phyloP scores from a whole-genome alignment of 1,140 invertebrate species.

The Pomacea maculata region DNA sequence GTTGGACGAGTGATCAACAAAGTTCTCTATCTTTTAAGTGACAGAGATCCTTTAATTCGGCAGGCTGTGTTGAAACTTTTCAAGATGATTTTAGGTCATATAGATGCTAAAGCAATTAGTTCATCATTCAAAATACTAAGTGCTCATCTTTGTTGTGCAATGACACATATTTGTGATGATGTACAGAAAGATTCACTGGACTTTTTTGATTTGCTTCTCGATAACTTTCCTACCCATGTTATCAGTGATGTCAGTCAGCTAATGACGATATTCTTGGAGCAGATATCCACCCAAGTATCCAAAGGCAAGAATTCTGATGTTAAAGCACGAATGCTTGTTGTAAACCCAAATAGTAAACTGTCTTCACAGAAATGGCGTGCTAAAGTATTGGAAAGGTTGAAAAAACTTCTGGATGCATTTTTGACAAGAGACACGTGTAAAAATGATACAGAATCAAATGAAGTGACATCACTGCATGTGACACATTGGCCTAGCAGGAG shows the following conservation, averaged over 20 bases:
- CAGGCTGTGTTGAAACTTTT: slow-evolving; percentile 5
- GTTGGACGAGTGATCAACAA: background rate
- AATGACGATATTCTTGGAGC: background rate
- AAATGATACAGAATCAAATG: too few species aligned
- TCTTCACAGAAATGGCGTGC: slow-evolving; percentile 9
- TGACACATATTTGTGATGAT: slow-evolving; percentile 1
- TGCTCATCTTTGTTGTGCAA: slow-evolving; percentile 8
- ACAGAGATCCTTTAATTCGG: slow-evolving; percentile 8
- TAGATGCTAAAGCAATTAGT: background rate
- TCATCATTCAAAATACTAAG: background rate
- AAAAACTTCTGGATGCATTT: background rate
- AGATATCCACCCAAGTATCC: background rate
- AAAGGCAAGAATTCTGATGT: background rate
- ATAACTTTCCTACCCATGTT: background rate
- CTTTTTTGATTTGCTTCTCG: slow-evolving; percentile 7
- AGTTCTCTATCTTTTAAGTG: background rate
- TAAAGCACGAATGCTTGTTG: background rate
- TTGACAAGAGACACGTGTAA: background rate
- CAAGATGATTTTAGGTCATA: background rate
- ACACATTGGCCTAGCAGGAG: background rate
- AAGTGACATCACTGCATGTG: background rate
- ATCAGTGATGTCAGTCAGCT: slow-evolving; percentile 1
- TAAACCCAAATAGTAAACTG: slow-evolving; percentile 8
- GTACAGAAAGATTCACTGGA: slow-evolving; percentile 1
- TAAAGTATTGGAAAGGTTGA: slow-evolving; percentile 4